Base-by-base conservation (phyloP, 2,888 invertebrate species). In the Eurytoma californica region DNA sequence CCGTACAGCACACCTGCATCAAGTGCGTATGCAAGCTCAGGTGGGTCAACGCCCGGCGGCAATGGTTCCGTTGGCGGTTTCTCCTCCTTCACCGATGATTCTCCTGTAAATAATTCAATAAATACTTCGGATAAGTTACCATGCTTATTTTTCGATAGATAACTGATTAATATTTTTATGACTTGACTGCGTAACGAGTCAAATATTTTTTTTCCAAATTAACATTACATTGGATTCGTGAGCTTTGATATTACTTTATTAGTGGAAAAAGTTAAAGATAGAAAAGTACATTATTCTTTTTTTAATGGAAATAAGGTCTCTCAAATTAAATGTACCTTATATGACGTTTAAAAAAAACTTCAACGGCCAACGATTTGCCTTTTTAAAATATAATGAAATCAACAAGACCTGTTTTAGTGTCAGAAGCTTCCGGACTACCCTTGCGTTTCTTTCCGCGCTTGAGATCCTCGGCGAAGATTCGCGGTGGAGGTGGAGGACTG, bases 21-120 rank as follows among this genome's bases (percentile, higher is more conserved):
- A 9, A 88, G 80, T 7, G 87, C 78, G 60, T 88, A 90, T 39
- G 39, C 86, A 61, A 89, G 84, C 68, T 92, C 92, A 2, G 91
- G 87, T 9, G 91, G 86, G 83, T 92, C 92, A 0, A 92, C 92
- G 3, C 92, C 92, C 9, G 92, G 92, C 18, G 92, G 92, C n/a
- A 92, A 84, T 16, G 92, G 92, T 84, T 92, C 91, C 24, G 92
- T 92, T n/a, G 91, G 85, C 18, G 92, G 92, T 84, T 92, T 72
- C 9, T 13, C 91, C 78, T 49, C 55, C 1, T 68, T 68, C 14
- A 67, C 67, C 3, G 61, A 16, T 7, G 28, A 13, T 0, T 74
- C 70, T 3, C 72, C 77, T 80, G 18, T 16, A 53, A 24, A 9
- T 2, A 55, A 14, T 24, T 7, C 13, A 9, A 14, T 13, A 3